Base-by-base conservation (phyloP, 2,113 vertebrate species). In the Lanius ludovicianus region DNA sequence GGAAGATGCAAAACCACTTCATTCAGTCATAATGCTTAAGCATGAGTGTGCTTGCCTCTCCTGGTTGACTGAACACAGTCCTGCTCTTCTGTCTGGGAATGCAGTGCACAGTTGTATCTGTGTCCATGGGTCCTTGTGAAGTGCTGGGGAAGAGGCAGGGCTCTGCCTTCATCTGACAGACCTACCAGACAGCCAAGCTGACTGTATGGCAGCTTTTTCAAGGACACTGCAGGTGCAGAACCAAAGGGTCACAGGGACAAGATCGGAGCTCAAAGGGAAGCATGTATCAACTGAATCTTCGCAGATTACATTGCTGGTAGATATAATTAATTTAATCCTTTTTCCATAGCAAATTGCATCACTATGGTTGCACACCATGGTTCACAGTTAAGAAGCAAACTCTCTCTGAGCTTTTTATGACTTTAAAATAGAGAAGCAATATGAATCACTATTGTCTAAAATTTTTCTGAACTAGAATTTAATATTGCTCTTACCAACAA, bases 391-490 rank as follows among this genome's bases (percentile, higher is more conserved):
- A 27, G 10, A 93, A 41, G 22, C 7, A 76, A 79, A 76, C 4
- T 64, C 49, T 94, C 35, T 31, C 57, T 57, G 49, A 87, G 87
- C 57, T 73, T 41, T 83, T 85, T 73, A 74, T 55, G 53, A 83
- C 31, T 87, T 64, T 85, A n/a, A 82, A 84, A 69, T 83, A 85
- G 25, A 76, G n/a, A 85, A 73, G 10, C 3, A 5, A 79, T 90
- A 70, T 79, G 37, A 94, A 87, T 87, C 49, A 41, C n/a, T 73
- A 15, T 79, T 79, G 53, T 85, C 62, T 87, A 68, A 90, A 77
- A 35, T 53, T 95, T 84, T 91, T 85, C 44, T 87, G 75, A 87
- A 69, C 31, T 76, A 73, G 28, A 83, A 93, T 79, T 94, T 80
- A 84, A 77, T 84, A 78, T 55, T 70, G 23, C 18, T 81, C 42